Base-by-base conservation (phyloP, 2,113 vertebrate species). In the Diphyllodes magnificus region DNA sequence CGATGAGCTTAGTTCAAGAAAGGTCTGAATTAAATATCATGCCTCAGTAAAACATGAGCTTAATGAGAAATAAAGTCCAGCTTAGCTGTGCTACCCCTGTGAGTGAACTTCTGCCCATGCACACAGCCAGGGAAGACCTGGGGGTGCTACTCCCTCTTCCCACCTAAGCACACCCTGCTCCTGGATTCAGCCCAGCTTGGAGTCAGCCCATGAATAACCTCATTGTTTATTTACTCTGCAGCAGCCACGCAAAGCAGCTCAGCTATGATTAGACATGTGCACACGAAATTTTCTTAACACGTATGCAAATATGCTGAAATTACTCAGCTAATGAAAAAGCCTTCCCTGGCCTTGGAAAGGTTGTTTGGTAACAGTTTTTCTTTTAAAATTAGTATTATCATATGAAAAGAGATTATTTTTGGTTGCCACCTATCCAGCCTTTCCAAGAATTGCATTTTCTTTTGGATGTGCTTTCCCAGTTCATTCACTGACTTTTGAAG, bases 71-170 rank as follows among this genome's bases (percentile, higher is more conserved):
- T 44, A 5, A 69, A 86, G 59, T 11, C 44, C 68, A 77, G 53
- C 2, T 0, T 7, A 64, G 47, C 22, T 6, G 8, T 2, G 0
- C 51, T n/a, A 47, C 16, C 47, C 23, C 16, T 4, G 18, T 1
- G 35, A 77, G 50, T 4, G 33, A 63, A 30, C 18, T 31, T 17
- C 28, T 17, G 42, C 23, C 39, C 4, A 4, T 3, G 47, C 22
- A 15, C 2, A 22, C 9, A 18, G 15, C 0, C 6, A 28, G 66
- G n/a, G 59, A 24, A 47, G 59, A 42, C 1, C 18, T 27, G 42
- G 2, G 31, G 73, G 28, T 18, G 3, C 68, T 27, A 60, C 56
- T 82, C 42, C 37, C 42, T 40, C 30, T 47, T 72, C 72, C 56
- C 66, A 75, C 40, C 80, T 14, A 4, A 60, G 71, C 75, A 88